A percentile compares a stretch with the other conserved stretches of the same genome.
Evolutionary conservation across 2,888 invertebrate genomes (phyloP).

Genomic region (Eueremaeus valkanovi): DNA sequence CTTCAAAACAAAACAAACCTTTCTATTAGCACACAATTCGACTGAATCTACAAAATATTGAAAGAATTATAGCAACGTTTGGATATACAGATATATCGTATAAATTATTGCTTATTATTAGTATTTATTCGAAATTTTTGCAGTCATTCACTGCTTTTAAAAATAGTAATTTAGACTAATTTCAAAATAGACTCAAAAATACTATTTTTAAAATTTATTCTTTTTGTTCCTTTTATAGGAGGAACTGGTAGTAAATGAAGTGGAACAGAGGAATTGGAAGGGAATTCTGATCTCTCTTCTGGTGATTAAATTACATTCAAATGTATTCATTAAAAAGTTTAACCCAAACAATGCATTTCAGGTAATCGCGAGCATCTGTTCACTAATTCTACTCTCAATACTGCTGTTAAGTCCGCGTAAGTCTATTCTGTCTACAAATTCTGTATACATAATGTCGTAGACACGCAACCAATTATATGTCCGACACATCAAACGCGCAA

Average conservation of each 20-base stretch:
- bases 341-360: constrained; percentile 60
- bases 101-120: too few species aligned
- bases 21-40: too few species aligned
- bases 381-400: constrained; percentile 90
- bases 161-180: neutral
- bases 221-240: constrained; percentile 50
- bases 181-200: neutral
- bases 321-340: neutral
- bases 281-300: constrained; percentile 93
- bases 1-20: too few species aligned
- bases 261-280: constrained; percentile 93
- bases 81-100: too few species aligned
- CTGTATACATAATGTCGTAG: too few species aligned
- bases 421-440: constrained; percentile 44
- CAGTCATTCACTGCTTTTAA: neutral
- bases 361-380: constrained; percentile 77
- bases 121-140: too few species aligned
- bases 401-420: constrained; percentile 79
- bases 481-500: too few species aligned
- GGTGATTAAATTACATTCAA: constrained; percentile 77
- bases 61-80: too few species aligned
- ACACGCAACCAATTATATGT: too few species aligned
- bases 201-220: neutral
- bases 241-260: constrained; percentile 90
- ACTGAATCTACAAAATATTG: too few species aligned